A percentile compares a stretch with the other conserved stretches of the same genome.
Conservation (phyloP, 2,888 invertebrate species). For the Timandra comae region DNA sequence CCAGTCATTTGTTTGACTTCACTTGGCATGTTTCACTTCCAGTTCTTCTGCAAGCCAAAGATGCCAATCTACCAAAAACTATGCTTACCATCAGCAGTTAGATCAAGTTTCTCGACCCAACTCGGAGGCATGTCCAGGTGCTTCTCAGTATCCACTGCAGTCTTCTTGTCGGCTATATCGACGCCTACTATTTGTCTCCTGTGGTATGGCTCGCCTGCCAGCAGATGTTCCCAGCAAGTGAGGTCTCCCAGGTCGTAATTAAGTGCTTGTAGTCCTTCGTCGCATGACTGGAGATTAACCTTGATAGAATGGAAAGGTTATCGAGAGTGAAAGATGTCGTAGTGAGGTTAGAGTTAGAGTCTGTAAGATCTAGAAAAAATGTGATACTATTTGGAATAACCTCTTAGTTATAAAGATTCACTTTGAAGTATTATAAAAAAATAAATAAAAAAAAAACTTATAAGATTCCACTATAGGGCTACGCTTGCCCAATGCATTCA, state of each 20-base stretch:
- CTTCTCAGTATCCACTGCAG: constrained; percentile 77
- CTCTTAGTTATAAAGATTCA: too few relatives aligned
- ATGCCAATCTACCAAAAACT: background rate
- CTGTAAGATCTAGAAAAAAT: too few relatives aligned
- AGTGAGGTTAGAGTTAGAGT: too few relatives aligned
- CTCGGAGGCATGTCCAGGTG: constrained; percentile 86
- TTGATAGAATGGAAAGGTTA: too few relatives aligned
- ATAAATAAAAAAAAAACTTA: too few relatives aligned
- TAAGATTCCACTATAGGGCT: too few relatives aligned
- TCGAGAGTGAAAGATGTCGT: too few relatives aligned
- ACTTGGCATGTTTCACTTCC: too few relatives aligned
- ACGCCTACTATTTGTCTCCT: constrained; percentile 71
- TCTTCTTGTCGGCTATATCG: constrained; percentile 50
- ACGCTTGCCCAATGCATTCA: too few relatives aligned
- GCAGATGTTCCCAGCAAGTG: constrained; percentile 83
- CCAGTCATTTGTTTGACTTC: too few relatives aligned
- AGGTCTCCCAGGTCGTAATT: constrained; percentile 79
- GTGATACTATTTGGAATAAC: too few relatives aligned
- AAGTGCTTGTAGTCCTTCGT: constrained; percentile 64
- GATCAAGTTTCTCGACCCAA: constrained; percentile 83
- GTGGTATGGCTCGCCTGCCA: constrained; percentile 81
- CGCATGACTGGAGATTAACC: constrained; percentile 68
- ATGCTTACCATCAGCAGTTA: constrained; percentile 72
- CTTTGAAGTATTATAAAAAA: too few relatives aligned
- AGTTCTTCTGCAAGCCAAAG: background rate